Evolutionary conservation across 2,888 invertebrate genomes (phyloP), one percentile per base, ranked within the genome.

Genomic region (Caradrina clavipalpis): DNA sequence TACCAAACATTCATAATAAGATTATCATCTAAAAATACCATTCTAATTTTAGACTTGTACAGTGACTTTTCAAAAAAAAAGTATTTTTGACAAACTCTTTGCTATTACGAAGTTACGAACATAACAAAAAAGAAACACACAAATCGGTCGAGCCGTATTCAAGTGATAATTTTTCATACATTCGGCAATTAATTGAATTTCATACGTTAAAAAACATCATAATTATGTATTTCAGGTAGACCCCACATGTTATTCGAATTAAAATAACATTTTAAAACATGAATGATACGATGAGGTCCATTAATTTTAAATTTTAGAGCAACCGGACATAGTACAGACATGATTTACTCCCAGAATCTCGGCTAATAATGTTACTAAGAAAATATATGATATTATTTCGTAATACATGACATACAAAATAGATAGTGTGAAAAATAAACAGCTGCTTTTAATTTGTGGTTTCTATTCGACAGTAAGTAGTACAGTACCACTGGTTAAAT

Each of bases 321-420:
- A 70, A 65, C 75, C 82, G 80, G 80, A 82, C 47, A 69, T 35
- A 56, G 55, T 61, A 19, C 15, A 35, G 45, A 21, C 21, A n/a
- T 57, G 56, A 77, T 76, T 57, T 70, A 69, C 31, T 47, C 60
- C 17, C n/a, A 70, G 26, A 51, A 63, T 60, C 51, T 65, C 26
- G 35, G 60, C 42, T 51, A 58, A 73, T 69, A 68, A 68, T 63
- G 1, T 64, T 69, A 35, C 63, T 47, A 54, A 45, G 49, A 82
- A 72, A 75, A 75, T 68, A 64, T 67, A 26, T n/a, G n/a, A 26
- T 31, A 31, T 31, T 31, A 61, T 70, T 65, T 53, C 19, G 15
- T 66, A 73, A 78, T 31, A 66, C 5, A 78, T 53, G 69, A 61
- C n/a, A 53, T 49, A 35, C 6, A 15, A 56, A 50, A 66, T 59